These are phyloP conservation scores for Ericerus pela DNA, from an alignment of 1,140 invertebrate genomes.

Conservation along the genomic window DNA sequence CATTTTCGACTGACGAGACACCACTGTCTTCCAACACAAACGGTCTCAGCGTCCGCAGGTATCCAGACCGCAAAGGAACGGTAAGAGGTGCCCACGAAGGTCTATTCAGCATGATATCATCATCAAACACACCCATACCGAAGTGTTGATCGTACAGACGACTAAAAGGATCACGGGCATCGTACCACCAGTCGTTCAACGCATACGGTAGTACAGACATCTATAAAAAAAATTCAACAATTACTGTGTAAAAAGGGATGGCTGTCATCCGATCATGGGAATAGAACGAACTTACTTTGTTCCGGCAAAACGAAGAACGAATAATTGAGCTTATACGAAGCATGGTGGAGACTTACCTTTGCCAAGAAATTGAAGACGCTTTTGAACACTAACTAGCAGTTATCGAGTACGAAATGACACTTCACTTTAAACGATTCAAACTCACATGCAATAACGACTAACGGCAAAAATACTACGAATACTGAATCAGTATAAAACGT, in stretches of 20 bases:
- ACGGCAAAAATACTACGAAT: too few relatives aligned
- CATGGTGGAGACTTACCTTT: too few relatives aligned
- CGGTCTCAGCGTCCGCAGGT: not conserved
- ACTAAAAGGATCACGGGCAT: not conserved
- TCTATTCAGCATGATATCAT: not conserved
- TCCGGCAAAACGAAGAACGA: too few relatives aligned
- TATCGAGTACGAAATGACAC: too few relatives aligned
- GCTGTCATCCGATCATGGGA: too few relatives aligned
- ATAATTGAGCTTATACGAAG: too few relatives aligned
- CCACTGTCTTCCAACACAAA: not conserved
- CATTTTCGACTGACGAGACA: not conserved
- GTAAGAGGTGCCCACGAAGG: not conserved
- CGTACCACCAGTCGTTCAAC: not conserved
- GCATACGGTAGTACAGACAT: conserved; percentile 11
- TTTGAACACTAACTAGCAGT: too few relatives aligned
- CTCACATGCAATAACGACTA: too few relatives aligned
- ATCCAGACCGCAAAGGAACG: not conserved
- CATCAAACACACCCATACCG: not conserved
- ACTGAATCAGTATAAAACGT: too few relatives aligned
- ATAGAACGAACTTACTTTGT: too few relatives aligned
- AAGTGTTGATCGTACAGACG: conserved; percentile 11
- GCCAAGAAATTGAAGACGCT: too few relatives aligned
- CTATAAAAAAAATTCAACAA: not conserved
- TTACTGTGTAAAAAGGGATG: not conserved
- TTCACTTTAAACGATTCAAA: too few relatives aligned